phyloP scores from a whole-genome alignment of 2,113 vertebrate species.

The Ailuropoda melanoleuca region DNA sequence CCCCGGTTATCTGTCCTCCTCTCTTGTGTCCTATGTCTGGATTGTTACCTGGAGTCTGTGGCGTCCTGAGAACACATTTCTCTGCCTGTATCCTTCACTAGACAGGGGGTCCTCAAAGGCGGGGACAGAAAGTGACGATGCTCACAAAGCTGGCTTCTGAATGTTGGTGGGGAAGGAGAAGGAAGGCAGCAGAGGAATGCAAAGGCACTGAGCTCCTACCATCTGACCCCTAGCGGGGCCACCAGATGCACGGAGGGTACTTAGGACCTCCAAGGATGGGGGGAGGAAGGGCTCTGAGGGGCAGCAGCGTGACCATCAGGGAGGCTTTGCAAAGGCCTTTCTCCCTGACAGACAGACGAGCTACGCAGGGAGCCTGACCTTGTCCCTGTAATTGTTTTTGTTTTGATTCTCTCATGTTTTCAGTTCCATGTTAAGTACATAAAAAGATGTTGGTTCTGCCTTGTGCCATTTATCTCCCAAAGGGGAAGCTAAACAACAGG shows the following conservation, averaged over 20 bases:
- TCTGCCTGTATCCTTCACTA: not conserved
- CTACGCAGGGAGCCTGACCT: accelerated
- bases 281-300: not conserved
- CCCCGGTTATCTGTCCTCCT: not conserved
- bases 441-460: not conserved
- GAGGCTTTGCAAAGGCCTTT: not conserved
- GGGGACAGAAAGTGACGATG: too few relatives aligned
- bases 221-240: not conserved
- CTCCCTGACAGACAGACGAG: not conserved
- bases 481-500: accelerated
- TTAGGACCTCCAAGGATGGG: not conserved
- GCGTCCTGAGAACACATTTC: not conserved
- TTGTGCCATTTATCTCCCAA: accelerated
- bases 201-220: not conserved
- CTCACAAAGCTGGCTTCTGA: not conserved
- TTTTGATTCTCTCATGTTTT: not conserved
- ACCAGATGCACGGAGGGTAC: accelerated
- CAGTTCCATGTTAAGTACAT: accelerated
- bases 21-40: not conserved
- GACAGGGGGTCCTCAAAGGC: not conserved
- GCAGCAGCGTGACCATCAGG: not conserved
- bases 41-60: not conserved
- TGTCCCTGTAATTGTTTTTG: not conserved
- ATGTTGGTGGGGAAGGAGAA: not conserved
- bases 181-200: not conserved